Evolutionary conservation across 2,113 vertebrate species (phyloP), one percentile per base, ranked within the genome.

Genomic region (Ellobius talpinus): DNA sequence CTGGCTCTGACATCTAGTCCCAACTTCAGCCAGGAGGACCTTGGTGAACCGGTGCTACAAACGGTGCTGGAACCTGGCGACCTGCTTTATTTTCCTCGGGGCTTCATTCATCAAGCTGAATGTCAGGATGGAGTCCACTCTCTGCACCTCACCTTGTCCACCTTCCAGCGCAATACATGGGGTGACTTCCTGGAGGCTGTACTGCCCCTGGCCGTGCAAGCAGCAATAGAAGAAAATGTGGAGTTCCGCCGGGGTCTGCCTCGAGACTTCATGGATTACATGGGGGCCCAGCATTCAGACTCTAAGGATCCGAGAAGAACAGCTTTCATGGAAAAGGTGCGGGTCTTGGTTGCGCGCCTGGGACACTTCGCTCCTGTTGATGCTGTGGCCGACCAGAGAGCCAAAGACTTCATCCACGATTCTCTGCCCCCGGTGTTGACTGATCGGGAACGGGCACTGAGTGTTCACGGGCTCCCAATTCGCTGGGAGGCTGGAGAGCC

Each of bases 141-240:
- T 0, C 98, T 99, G 77, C 99, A 99, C 97, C 98, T 99, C 96
- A 99, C 99, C 0, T 95, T 99, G 96, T 99, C 99, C 52, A 99
- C 99, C 3, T 99, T 98, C 97, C 99, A 99, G 99, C 99, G 98
- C 97, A 99, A 99, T 98, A 99, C 99, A 93, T 99, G 99, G 99
- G 99, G 99, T 5, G 99, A 99, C 97, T 98, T 99, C 84, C 96
- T 99, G 47, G 99, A 99, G 82, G 99, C 99, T 97, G 96, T 99
- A 4, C 98, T 99, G 45, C 99, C 99, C 0, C 99, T 99, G 61
- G 99, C 99, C 7, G 84, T 99, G 96, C 99, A 99, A 97, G 98
- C 99, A 55, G 99, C 99, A 1, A 97, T 99, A 98, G 99, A 99
- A 94, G 99, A 99, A 93, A 99, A 99, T 0, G 98, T 99, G 93